Conservation (phyloP, 2,113 vertebrate genomes). For the Gadus chalcogrammus region DNA sequence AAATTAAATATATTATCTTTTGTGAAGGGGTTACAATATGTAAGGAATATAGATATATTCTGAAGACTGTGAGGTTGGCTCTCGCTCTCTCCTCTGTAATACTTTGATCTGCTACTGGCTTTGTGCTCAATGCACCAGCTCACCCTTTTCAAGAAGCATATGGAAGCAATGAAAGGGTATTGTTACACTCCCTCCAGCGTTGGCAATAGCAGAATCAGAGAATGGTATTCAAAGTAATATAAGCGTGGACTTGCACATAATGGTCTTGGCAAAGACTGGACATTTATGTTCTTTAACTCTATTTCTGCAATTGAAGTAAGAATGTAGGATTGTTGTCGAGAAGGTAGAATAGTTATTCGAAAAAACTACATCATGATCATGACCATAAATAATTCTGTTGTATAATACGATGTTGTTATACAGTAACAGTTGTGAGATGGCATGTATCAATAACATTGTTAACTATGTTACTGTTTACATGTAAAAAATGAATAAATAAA, state of each 20-base stretch:
- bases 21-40: background rate
- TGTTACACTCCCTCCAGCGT: slow-evolving; percentile 33
- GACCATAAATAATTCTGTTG: slow-evolving; percentile 33
- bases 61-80: no score
- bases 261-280: slow-evolving; percentile 33
- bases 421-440: slow-evolving; percentile 49
- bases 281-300: slow-evolving; percentile 2
- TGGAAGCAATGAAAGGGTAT: slow-evolving; percentile 27
- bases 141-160: no score
- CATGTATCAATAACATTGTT: slow-evolving; percentile 68
- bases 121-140: no score
- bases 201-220: slow-evolving; percentile 59
- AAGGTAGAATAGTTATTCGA: slow-evolving; percentile 29
- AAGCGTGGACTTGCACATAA: slow-evolving; percentile 57
- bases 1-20: background rate
- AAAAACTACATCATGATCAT: slow-evolving; percentile 49
- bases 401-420: slow-evolving; percentile 35
- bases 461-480: slow-evolving; percentile 80
- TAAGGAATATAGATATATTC: no score
- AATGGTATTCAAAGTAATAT: slow-evolving; percentile 53
- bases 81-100: no score
- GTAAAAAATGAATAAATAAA: slow-evolving; percentile 50
- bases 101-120: no score
- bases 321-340: slow-evolving; percentile 41
- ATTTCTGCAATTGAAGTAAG: slow-evolving; percentile 18